A percentile compares a stretch with the other conserved stretches of the same genome.
Evolutionary conservation across 2,797 vertebrate genomes (phyloP).

Genomic region (Poeciliopsis infans): DNA sequence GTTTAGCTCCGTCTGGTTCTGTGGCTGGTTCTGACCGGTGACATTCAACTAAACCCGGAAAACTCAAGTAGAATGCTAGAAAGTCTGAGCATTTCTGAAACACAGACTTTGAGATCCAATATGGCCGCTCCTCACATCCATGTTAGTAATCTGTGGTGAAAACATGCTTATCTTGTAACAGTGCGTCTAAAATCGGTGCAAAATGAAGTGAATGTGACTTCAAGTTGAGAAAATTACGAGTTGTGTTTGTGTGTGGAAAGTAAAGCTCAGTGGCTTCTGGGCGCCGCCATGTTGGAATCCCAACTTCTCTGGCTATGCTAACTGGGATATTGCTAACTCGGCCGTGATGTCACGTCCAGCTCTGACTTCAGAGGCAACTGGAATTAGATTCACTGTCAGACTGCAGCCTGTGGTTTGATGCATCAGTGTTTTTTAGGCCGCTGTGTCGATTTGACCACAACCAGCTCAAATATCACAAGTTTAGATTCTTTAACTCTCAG

Average conservation of each 20-base stretch:
- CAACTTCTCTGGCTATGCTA: background rate
- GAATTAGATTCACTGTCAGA: background rate
- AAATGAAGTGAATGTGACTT: background rate
- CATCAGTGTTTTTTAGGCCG: background rate
- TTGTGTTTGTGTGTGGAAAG: background rate
- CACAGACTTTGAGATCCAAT: background rate
- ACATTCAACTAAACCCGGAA: background rate
- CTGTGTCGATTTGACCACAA: background rate
- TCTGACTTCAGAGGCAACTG: too few relatives aligned
- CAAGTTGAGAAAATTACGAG: background rate
- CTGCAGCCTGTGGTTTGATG: background rate
- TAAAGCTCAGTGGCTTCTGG: too few relatives aligned
- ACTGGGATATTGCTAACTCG: background rate
- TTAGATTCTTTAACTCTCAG: background rate
- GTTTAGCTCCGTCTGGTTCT: background rate
- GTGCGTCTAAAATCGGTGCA: background rate
- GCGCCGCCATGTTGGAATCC: background rate
- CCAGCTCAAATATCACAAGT: background rate
- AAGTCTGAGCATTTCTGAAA: background rate
- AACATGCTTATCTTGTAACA: background rate
- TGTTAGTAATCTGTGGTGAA: background rate
- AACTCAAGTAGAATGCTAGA: too few relatives aligned
- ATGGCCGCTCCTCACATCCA: background rate
- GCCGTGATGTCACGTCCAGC: background rate
- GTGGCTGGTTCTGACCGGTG: background rate